These are phyloP conservation scores for Thyatira batis DNA, from an alignment of 2,888 invertebrate species.

Conservation along the genomic window DNA sequence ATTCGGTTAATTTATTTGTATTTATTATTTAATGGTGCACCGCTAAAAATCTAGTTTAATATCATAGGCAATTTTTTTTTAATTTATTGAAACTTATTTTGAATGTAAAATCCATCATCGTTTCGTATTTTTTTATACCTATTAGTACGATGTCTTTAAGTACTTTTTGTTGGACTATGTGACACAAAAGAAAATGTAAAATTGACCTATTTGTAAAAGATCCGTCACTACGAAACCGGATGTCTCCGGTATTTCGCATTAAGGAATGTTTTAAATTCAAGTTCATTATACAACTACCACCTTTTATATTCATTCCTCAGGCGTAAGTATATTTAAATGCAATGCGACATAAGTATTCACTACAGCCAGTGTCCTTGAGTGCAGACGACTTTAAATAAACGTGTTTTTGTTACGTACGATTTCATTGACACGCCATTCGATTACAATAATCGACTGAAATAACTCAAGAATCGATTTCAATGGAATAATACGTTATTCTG, in stretches of 20 bases:
- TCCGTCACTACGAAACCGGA: background rate
- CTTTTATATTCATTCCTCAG: background rate
- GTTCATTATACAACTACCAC: background rate
- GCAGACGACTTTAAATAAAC: background rate
- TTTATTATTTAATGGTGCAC: too few species aligned
- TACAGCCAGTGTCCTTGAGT: background rate
- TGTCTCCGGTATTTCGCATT: background rate
- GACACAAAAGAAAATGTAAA: too few species aligned
- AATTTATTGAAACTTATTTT: too few species aligned
- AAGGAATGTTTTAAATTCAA: background rate
- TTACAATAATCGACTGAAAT: conserved; percentile 12
- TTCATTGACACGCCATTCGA: conserved; percentile 20
- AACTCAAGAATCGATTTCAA: background rate
- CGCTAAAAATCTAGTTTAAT: too few species aligned
- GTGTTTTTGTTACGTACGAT: background rate
- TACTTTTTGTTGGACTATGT: too few species aligned
- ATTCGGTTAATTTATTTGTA: background rate
- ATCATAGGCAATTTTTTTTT: too few species aligned
- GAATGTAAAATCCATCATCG: too few species aligned
- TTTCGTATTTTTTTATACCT: too few species aligned
- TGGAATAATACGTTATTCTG: background rate
- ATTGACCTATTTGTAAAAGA: background rate
- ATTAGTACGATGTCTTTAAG: too few species aligned
- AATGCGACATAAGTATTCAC: background rate
- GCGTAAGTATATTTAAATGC: background rate